Conservation (phyloP, 2,888 invertebrate species). For the Sphinx pinastri region DNA sequence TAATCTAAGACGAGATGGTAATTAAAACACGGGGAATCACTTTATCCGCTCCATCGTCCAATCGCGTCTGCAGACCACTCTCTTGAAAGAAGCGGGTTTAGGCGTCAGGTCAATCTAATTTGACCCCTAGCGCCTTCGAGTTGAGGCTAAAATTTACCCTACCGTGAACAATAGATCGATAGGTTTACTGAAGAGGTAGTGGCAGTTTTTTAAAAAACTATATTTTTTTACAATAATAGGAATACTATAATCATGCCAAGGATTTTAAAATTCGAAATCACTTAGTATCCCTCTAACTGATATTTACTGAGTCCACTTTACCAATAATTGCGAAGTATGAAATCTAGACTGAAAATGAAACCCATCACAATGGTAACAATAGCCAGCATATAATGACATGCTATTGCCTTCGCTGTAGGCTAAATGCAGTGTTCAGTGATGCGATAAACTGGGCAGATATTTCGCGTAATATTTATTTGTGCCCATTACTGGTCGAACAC, state of each 20-base stretch:
- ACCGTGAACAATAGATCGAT: conserved; percentile 10
- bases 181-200: not conserved
- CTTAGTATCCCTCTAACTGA: not conserved
- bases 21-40: not conserved
- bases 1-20: conserved; percentile 12
- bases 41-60: conserved; percentile 9
- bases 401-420: not conserved
- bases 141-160: conserved; percentile 19
- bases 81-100: not conserved
- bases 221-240: no score
- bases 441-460: conserved; percentile 8
- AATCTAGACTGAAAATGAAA: not conserved
- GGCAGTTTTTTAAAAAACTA: not conserved
- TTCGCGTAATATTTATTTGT: not conserved
- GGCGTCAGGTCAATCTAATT: conserved; percentile 23
- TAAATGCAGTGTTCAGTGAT: conserved; percentile 5
- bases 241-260: no score
- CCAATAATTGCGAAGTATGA: not conserved
- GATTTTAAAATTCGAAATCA: no score
- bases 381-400: not conserved
- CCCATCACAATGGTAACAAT: not conserved
- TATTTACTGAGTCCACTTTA: no score
- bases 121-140: not conserved
- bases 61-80: not conserved
- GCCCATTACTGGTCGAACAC: not conserved